Evolutionary conservation across 2,888 invertebrate species (phyloP).

Genomic region (Drosophila limbata): DNA sequence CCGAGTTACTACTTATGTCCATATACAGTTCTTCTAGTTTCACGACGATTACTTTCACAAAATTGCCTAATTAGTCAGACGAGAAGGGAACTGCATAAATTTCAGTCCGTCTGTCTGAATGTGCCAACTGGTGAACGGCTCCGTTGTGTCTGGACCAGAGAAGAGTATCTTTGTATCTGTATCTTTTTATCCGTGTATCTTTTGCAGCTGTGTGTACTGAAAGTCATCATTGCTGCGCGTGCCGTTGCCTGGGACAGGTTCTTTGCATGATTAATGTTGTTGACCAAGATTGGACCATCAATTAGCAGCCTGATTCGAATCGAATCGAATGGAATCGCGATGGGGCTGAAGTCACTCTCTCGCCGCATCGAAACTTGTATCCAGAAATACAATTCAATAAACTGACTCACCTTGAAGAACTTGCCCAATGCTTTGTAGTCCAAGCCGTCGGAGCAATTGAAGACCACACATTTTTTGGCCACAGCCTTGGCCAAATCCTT

Average conservation of each 20-base stretch:
- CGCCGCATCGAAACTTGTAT: conserved; percentile 23
- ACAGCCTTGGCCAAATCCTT: conserved; percentile 98
- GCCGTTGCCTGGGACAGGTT: conserved; percentile 61
- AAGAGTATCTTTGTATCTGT: conserved; percentile 25
- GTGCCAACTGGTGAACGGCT: conserved; percentile 47
- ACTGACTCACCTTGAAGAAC: conserved; percentile 92
- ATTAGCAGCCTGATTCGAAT: conserved; percentile 60
- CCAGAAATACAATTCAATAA: neutral
- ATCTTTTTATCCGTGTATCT: conserved; percentile 5
- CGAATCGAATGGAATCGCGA: conserved; percentile 7
- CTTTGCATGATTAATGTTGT: conserved; percentile 75
- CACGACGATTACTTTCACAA: conserved; percentile 78
- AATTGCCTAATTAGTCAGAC: conserved; percentile 76
- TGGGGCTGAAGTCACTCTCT: neutral
- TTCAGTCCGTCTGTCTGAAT: conserved; percentile 20
- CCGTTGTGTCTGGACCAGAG: conserved; percentile 66
- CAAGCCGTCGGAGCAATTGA: conserved; percentile 97
- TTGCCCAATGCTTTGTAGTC: conserved; percentile 97
- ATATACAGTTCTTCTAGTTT: conserved; percentile 17
- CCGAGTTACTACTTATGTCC: neutral
- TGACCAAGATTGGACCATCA: conserved; percentile 75
- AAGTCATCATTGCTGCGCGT: conserved; percentile 74
- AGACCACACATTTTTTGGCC: conserved; percentile 98
- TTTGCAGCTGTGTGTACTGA: conserved; percentile 48
- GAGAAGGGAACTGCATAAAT: conserved; percentile 66